phyloP scores from a whole-genome alignment of 2,113 vertebrate genomes.

The Lamprologus lemairii region DNA sequence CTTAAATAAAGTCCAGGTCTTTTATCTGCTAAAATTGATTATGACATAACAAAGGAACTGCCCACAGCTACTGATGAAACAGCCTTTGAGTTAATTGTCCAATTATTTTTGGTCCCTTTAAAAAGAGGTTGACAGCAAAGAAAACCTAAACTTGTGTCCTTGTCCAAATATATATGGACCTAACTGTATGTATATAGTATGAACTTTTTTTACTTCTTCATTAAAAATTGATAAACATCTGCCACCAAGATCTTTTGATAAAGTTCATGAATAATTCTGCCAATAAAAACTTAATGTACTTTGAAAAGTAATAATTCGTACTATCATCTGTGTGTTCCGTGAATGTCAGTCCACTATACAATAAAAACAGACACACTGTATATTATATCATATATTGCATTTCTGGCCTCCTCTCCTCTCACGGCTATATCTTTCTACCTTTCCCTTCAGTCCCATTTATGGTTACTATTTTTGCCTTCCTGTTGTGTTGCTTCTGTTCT shows the following conservation, averaged over 20 bases:
- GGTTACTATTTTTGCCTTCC: neutral
- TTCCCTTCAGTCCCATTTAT: neutral
- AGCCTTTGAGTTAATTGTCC: neutral
- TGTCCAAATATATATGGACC: neutral
- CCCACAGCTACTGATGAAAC: neutral
- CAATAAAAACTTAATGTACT: neutral
- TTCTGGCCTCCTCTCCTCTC: neutral
- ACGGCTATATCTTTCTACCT: neutral
- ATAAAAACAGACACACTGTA: neutral
- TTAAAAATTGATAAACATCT: neutral
- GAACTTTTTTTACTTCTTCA: neutral
- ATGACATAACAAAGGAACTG: neutral
- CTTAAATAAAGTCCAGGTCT: neutral
- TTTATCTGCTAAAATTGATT: neutral
- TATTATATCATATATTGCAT: neutral
- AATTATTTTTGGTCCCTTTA: neutral
- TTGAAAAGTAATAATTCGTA: neutral
- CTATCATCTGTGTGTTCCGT: neutral
- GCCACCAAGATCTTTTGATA: neutral
- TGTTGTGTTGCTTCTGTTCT: neutral
- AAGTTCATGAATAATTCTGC: neutral
- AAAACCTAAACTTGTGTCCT: neutral
- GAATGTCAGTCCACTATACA: neutral
- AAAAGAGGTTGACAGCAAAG: neutral
- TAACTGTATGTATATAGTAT: neutral